Evolutionary conservation across 2,113 vertebrate species (phyloP).

Genomic region (Pao palembangensis): DNA sequence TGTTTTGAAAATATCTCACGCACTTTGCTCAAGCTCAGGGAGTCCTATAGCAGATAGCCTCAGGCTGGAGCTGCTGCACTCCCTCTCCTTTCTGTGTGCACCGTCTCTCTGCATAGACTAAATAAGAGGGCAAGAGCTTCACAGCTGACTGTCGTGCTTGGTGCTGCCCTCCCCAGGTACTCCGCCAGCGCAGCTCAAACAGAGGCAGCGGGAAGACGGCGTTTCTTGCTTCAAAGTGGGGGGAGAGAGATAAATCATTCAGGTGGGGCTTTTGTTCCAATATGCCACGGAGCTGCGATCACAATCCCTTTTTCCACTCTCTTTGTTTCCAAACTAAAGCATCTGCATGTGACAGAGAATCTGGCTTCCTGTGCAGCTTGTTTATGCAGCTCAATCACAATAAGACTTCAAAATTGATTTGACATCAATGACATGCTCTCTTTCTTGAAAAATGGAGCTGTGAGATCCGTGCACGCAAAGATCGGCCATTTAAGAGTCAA

Average conservation of each 20-base stretch:
- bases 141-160: constrained; percentile 53
- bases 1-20: constrained; percentile 76
- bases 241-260: constrained; percentile 70
- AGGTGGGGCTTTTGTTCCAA: constrained; percentile 71
- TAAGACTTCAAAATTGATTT: constrained; percentile 77
- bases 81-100: constrained; percentile 57
- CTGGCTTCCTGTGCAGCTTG: constrained; percentile 73
- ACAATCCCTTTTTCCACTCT: constrained; percentile 75
- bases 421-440: constrained; percentile 66
- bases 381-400: constrained; percentile 79
- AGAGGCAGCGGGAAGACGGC: constrained; percentile 53
- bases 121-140: constrained; percentile 65
- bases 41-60: constrained; percentile 66
- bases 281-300: constrained; percentile 71
- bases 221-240: constrained; percentile 63
- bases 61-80: constrained; percentile 72
- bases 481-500: constrained; percentile 64
- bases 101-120: constrained; percentile 60
- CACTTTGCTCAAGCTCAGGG: constrained; percentile 73
- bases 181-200: constrained; percentile 55
- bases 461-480: constrained; percentile 61
- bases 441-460: constrained; percentile 69
- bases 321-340: constrained; percentile 72
- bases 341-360: constrained; percentile 76
- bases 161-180: constrained; percentile 70